Conservation (phyloP, 37 sponge, comb jelly and placozoan genomes). For the Hormiphora californensis region DNA sequence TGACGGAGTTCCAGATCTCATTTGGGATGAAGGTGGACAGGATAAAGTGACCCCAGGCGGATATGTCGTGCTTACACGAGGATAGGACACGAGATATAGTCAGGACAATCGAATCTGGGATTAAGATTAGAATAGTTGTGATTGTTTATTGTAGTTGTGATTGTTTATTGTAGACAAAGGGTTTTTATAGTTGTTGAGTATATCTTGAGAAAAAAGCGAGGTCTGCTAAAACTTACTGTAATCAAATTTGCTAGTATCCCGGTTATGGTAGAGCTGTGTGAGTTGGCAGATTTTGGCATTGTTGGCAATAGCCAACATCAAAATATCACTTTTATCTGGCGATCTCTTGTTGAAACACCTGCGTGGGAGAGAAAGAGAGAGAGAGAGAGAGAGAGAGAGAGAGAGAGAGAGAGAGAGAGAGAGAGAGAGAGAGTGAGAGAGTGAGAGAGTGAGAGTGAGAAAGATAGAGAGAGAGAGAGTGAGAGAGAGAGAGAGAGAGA, state of each 20-base stretch:
- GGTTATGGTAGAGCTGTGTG: conserved; percentile 50
- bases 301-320: not conserved
- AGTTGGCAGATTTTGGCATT: conserved; percentile 11
- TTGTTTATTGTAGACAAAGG: not conserved
- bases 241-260: conserved; percentile 42
- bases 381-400: no score
- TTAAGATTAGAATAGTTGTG: not conserved
- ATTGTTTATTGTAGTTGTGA: not conserved
- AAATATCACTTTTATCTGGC: not conserved
- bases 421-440: no score
- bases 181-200: not conserved
- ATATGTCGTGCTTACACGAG: conserved; percentile 6
- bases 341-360: conserved; percentile 15
- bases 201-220: not conserved
- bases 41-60: conserved; percentile 30
- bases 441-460: no score
- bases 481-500: no score
- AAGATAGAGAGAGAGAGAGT: no score
- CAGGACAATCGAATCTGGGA: not conserved
- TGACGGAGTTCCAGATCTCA: conserved; percentile 53
- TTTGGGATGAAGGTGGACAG: conserved; percentile 51
- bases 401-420: no score
- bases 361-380: no score
- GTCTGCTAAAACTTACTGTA: conserved; percentile 26
- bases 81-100: conserved; percentile 17